Evolutionary conservation across 2,797 vertebrate genomes (phyloP), one percentile per base, ranked within the genome.

Genomic region (Darevskia nairensis): DNA sequence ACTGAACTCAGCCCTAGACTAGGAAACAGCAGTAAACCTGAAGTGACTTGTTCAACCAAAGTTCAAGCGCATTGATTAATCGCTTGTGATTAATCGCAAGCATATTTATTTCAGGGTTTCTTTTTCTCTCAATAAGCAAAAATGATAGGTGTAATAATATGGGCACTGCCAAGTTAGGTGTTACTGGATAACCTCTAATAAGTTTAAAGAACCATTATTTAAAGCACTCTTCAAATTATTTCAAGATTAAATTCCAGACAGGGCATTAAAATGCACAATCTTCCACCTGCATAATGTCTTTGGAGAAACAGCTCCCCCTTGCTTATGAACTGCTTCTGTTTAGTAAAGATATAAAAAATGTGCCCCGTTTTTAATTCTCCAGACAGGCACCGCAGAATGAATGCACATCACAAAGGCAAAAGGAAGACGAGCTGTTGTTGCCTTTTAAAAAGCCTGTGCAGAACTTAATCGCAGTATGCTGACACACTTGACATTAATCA

Each of bases 401-500:
- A 75, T 72, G 89, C 32, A 78, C 82, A 93, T 87, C 78, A 61
- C 89, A 89, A 71, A 93, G 13, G 81, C 76, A 94, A 92, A 80
- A 79, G 79, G 89, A 86, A 92, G 35, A 88, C 8, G 71, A 39
- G 46, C 25, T 79, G 44, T 79, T 79, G 46, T n/a, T 55, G 13
- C 25, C 61, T 74, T 41, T 44, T 92, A 91, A 93, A 90, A 83
- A 93, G 87, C 41, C 55, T 88, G 6, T 82, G 19, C 90, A 90
- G 92, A 89, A 93, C 86, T 95, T 96, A 95, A 95, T 96, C 96
- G 94, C 82, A 66, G 77, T 80, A 90, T 96, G 86, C 86, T 91
- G 94, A 95, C 96, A 95, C 90, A 92, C 89, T 94, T 96, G 92
- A 82, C 91, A 93, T 95, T 94, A 95, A 95, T 89, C 92, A 94